These are phyloP conservation scores for Clarias fuscus DNA, from an alignment of 2,797 vertebrate genomes.

Conservation along the genomic window DNA sequence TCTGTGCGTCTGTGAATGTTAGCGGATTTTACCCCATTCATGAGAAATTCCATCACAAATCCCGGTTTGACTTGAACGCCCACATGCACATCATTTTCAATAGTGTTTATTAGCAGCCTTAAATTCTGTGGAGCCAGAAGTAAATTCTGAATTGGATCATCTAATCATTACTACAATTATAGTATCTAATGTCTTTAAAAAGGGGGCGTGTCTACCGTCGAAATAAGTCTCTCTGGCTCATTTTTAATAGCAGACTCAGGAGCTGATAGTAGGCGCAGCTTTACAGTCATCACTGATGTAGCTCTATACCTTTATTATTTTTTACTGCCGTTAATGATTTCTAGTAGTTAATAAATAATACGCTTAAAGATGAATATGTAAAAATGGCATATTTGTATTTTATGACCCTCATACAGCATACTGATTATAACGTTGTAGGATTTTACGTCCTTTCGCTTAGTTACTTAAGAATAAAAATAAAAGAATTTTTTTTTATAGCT, in stretches of 20 bases:
- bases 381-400: background rate
- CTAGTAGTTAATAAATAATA: background rate
- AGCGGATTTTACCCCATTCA: no score
- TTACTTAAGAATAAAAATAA: background rate
- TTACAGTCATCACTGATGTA: background rate
- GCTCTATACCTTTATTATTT: background rate
- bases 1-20: no score
- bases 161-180: background rate
- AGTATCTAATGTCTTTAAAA: background rate
- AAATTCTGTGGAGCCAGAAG: background rate
- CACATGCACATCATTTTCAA: background rate
- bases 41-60: no score
- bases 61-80: no score
- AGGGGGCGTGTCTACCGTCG: background rate
- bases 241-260: background rate
- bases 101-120: background rate
- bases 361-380: background rate
- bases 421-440: background rate
- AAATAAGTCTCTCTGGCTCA: no score
- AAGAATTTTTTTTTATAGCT: background rate
- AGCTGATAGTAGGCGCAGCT: background rate
- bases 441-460: background rate
- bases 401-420: background rate
- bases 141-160: background rate
- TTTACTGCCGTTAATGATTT: constrained; percentile 20